Base-by-base conservation (phyloP, 2,888 invertebrate genomes). In the Dasysyrphus tricinctus region DNA sequence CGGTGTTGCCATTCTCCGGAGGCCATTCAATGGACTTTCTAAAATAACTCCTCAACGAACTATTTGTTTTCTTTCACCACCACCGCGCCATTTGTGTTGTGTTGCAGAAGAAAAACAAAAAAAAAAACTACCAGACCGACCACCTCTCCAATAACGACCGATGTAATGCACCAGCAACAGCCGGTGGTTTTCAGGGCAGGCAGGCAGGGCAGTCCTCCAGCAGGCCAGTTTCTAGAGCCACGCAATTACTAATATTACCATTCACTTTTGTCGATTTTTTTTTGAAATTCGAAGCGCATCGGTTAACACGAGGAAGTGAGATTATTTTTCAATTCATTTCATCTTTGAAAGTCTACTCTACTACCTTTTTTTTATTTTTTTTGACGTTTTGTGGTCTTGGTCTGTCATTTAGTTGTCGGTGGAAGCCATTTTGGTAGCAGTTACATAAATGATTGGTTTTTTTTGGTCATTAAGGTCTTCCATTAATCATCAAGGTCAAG, bases 301-400 rank as follows among this genome's bases (percentile, higher is more conserved):
- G 70, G 78, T 82, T 82, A 78, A 78, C 86, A 86, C 81, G 57
- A 86, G 86, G 86, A 86, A 86, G 86, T 86, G 82, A 72, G 82
- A 78, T 81, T 77, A 54, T 78, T 81, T 86, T 81, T 70, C 80
- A 73, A 77, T 67, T 80, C 67, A 77, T 63, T 80, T 80, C 65
- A 73, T 61, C 67, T 73, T 59, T 61, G 34, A 19, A 49, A n/a
- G 12, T 67, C 34, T 12, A 24, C 2, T 67, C 34, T 12, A 24
- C 2, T 54, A 32, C 32, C n/a, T n/a, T 32, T 37, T 1, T 57
- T 29, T 56, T 29, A 5, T 8, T 34, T 57, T 34, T 57, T 34
- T 57, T 56, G 24, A 19, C 3, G n/a, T 54, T 61, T 72, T 63
- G 54, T 34, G 14, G 42, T 72, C 80, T 77, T 24, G 24, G 76